phyloP scores from a whole-genome alignment of 2,113 vertebrate species.

The Donacobius atricapilla region DNA sequence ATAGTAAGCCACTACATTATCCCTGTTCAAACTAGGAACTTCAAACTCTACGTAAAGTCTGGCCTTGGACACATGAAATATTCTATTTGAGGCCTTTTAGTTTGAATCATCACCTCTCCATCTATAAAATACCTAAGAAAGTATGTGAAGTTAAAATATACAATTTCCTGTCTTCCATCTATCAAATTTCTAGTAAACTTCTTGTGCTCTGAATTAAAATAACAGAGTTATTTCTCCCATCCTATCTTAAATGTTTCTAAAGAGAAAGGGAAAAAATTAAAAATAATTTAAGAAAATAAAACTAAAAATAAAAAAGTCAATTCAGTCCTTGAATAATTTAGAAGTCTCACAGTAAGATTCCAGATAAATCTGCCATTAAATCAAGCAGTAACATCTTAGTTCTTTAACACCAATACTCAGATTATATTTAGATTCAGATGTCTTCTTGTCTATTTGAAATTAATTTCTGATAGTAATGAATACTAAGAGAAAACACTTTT shows the following conservation, averaged over 20 bases:
- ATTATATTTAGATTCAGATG: background rate
- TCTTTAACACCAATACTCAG: background rate
- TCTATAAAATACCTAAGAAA: background rate
- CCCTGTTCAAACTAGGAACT: background rate
- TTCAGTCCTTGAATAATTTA: background rate
- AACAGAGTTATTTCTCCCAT: background rate
- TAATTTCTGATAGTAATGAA: background rate
- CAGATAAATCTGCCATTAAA: background rate
- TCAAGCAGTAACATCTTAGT: background rate
- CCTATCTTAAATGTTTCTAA: background rate
- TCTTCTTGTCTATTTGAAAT: background rate
- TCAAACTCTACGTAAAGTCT: background rate
- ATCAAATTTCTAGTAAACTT: background rate
- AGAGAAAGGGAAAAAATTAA: background rate
- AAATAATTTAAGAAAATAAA: background rate
- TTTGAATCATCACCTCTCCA: background rate
- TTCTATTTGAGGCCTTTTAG: background rate
- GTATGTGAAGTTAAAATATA: background rate
- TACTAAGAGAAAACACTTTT: background rate
- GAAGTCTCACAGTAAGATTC: background rate
- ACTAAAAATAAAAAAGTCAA: background rate
- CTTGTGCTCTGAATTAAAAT: background rate
- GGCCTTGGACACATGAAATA: background rate
- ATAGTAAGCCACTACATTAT: background rate
- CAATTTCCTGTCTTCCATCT: background rate